These are phyloP conservation scores for Galeruca laticollis DNA, from an alignment of 2,888 invertebrate species.

Conservation along the genomic window DNA sequence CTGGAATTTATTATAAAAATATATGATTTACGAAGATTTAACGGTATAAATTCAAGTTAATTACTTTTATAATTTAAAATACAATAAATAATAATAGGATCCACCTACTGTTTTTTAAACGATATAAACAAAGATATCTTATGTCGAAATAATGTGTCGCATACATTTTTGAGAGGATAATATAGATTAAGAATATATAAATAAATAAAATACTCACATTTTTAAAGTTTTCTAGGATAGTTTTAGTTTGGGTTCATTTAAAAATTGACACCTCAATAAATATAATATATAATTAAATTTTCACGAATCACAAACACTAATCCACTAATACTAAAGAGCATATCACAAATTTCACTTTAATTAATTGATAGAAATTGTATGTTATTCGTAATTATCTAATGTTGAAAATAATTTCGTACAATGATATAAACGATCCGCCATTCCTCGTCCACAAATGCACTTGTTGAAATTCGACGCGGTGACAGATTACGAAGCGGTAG, in stretches of 20 bases:
- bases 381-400: constrained; percentile 52
- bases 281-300: constrained; percentile 56
- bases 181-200: neutral
- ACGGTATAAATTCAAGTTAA: too few relatives aligned
- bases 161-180: neutral
- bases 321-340: constrained; percentile 57
- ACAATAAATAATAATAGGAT: too few relatives aligned
- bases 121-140: too few relatives aligned
- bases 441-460: constrained; percentile 65
- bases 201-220: constrained; percentile 42
- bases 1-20: too few relatives aligned
- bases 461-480: constrained; percentile 60
- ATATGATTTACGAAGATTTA: too few relatives aligned
- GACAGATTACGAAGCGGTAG: constrained; percentile 53
- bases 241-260: constrained; percentile 66
- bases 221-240: constrained; percentile 51
- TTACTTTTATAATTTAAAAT: too few relatives aligned
- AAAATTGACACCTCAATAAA: constrained; percentile 59
- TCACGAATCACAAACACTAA: constrained; percentile 55
- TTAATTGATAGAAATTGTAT: constrained; percentile 52
- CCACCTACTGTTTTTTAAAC: too few relatives aligned
- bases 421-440: constrained; percentile 62
- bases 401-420: constrained; percentile 53
- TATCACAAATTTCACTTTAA: constrained; percentile 62
- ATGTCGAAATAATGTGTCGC: too few relatives aligned